Evolutionary conservation across 92 coral and sea anemone species (phyloP).

Genomic region (Porites rus): DNA sequence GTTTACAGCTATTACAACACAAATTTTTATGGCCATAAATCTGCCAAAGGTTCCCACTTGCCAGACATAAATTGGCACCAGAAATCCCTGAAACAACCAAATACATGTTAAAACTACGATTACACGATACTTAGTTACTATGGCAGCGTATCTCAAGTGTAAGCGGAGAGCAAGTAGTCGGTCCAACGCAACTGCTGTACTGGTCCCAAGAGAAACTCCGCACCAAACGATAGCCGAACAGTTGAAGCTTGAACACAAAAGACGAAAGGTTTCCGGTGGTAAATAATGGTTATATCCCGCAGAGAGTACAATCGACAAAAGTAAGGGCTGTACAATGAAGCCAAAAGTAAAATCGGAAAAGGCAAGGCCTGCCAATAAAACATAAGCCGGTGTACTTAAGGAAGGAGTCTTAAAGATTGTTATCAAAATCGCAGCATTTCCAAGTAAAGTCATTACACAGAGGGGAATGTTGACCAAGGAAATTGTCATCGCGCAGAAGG

Average conservation of each 20-base stretch:
- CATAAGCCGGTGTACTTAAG: too few species aligned
- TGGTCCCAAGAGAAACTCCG: background rate
- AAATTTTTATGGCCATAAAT: background rate
- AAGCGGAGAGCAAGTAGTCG: conserved; percentile 4
- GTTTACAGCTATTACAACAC: background rate
- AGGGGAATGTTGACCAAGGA: background rate
- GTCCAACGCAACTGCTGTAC: conserved; percentile 13
- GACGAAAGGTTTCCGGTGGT: too few species aligned
- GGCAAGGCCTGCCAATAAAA: too few species aligned
- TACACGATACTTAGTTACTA: background rate
- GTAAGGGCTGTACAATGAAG: too few species aligned
- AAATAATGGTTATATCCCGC: too few species aligned
- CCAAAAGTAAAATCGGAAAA: too few species aligned
- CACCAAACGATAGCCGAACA: background rate
- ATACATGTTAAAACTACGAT: background rate
- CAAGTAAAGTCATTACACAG: too few species aligned
- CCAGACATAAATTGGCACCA: background rate
- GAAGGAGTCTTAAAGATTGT: too few species aligned
- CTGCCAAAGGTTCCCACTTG: background rate
- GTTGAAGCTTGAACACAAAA: too few species aligned
- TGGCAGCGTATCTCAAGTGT: background rate
- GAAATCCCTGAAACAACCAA: background rate
- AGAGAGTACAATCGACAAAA: too few species aligned
- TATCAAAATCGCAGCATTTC: too few species aligned
- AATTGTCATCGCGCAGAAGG: background rate